Base-by-base conservation (phyloP, 2,888 invertebrate genomes). In the Hedya salicella region DNA sequence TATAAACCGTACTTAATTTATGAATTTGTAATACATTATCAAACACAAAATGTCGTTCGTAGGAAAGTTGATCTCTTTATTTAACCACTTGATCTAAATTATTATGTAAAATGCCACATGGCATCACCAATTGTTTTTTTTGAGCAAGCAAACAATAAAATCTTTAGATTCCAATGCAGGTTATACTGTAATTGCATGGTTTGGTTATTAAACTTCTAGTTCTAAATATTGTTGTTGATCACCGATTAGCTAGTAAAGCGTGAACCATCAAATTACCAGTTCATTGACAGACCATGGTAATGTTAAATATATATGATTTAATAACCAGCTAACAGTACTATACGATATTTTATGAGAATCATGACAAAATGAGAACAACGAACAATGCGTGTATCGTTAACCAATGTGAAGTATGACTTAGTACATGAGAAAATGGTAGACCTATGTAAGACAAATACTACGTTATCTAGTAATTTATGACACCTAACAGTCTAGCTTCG, bases 321-420 rank as follows among this genome's bases (percentile, higher is more conserved):
- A 62, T 52, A 52, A 61, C 16, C 8, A 32, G 6, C 16, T 44
- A 56, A 57, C 57, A 46, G 57, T 57, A 57, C 44, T 16, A 30
- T 30, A 6, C 25, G 42, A 52, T 44, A 32, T 17, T 42, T 62
- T 52, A 62, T 52, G 14, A 62, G 61, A 62, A 44, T 42, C 30
- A 36, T 49, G 21, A 44, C 52, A 52, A 52, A 62, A 25, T 25
- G 25, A 25, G 25, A 25, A 25, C 4, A 6, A 25, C 6, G 9
- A 52, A 50, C 52, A 52, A 62, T 40, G 44, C 30, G 52, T 44
- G n/a, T 44, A 32, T 62, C 32, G 19, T 21, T 36, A 36, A 46
- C 44, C 44, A 32, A 53, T 62, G 53, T 21, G 44, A 53, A 32
- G 42, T 46, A 53, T 6, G 53, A 17, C 32, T 21, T n/a, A 16